Evolutionary conservation across 2,113 vertebrate genomes (phyloP).

Genomic region (Plotosus lineatus): DNA sequence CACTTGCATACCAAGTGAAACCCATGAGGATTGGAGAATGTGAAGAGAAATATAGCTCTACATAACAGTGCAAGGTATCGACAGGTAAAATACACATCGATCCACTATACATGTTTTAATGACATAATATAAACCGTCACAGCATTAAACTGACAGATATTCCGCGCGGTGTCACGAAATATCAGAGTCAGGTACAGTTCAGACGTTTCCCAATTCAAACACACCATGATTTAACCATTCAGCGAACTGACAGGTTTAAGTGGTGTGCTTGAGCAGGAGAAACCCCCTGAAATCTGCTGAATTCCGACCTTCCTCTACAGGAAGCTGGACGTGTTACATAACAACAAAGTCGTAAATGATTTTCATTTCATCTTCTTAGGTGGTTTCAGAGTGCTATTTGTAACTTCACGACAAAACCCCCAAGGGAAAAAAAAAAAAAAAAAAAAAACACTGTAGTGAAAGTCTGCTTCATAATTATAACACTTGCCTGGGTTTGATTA

Average conservation of each 20-base stretch:
- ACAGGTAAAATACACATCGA: neutral
- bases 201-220: neutral
- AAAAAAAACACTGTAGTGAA: neutral
- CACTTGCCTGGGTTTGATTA: conserved; percentile 3
- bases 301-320: neutral
- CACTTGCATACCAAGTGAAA: conserved; percentile 15
- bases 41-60: neutral
- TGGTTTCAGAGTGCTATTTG: neutral
- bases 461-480: conserved; percentile 5
- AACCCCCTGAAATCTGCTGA: neutral
- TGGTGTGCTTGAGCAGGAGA: neutral
- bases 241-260: neutral
- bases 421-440: neutral
- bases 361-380: neutral
- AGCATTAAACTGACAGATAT: neutral
- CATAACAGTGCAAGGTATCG: neutral
- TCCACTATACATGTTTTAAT: neutral
- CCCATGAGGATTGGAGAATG: conserved; percentile 11
- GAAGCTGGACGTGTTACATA: neutral
- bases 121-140: neutral
- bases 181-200: neutral
- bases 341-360: neutral
- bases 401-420: neutral
- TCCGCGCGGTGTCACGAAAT: too few species aligned
- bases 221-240: neutral